Conservation (phyloP, 2,888 invertebrate genomes). For the Argyresthia albistria region DNA sequence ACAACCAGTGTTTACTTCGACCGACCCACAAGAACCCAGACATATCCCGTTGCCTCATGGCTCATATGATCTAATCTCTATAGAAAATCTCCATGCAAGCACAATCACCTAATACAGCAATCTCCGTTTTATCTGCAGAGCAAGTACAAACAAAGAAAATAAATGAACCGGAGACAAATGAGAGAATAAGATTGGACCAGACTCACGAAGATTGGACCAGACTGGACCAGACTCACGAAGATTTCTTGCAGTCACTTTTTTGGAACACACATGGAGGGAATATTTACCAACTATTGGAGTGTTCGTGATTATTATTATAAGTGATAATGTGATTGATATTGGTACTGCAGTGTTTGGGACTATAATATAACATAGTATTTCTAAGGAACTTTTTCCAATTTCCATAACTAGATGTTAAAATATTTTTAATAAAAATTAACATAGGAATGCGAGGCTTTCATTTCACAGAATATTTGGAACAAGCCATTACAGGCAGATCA, state of each 20-base stretch:
- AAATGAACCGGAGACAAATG: slow-evolving; percentile 62
- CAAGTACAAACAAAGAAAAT: slow-evolving; percentile 61
- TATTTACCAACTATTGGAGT: slow-evolving; percentile 69
- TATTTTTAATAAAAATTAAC: slow-evolving; percentile 45
- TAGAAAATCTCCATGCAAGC: background rate
- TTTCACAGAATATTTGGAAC: slow-evolving; percentile 17
- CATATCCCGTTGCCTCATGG: slow-evolving; percentile 76
- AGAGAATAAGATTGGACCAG: slow-evolving; percentile 57
- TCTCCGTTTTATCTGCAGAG: slow-evolving; percentile 66
- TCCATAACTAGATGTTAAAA: slow-evolving; percentile 25
- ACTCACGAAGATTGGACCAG: slow-evolving; percentile 61
- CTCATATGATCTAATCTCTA: slow-evolving; percentile 71
- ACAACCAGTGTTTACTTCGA: slow-evolving; percentile 62
- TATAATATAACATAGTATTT: slow-evolving; percentile 20
- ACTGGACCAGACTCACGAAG: slow-evolving; percentile 65
- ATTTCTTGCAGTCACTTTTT: slow-evolving; percentile 70
- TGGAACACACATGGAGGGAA: slow-evolving; percentile 77
- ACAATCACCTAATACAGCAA: slow-evolving; percentile 41
- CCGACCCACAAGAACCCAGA: slow-evolving; percentile 74
- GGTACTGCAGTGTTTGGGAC: slow-evolving; percentile 26
- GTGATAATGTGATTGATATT: slow-evolving; percentile 22
- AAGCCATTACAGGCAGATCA: background rate
- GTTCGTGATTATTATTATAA: slow-evolving; percentile 30
- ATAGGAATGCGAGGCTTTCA: slow-evolving; percentile 49
- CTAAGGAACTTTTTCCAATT: slow-evolving; percentile 11